Conservation (phyloP, 2,113 vertebrate genomes). For the Condylura cristata region DNA sequence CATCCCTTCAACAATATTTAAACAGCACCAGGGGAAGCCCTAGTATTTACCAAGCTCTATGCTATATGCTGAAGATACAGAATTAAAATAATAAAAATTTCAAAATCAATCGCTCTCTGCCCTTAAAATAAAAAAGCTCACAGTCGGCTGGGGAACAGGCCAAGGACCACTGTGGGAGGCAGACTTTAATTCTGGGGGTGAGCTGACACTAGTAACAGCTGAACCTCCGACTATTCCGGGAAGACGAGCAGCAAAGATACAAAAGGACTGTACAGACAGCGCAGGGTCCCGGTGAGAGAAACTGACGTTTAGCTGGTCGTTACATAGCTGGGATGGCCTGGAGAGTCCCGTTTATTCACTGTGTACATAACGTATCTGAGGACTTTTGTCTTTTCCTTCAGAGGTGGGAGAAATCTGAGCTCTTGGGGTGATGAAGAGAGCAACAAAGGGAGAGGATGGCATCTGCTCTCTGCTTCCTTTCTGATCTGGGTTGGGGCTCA, state of each 20-base stretch:
- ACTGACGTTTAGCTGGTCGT: accelerated
- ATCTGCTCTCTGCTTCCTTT: not conserved
- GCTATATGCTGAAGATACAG: not conserved
- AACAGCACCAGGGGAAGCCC: not conserved
- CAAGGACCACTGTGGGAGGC: not conserved
- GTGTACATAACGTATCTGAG: not conserved
- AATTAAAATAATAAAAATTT: conserved; percentile 30
- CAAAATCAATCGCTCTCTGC: not conserved
- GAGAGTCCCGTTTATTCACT: too few species aligned
- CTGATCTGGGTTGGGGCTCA: not conserved
- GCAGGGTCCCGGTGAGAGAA: not conserved
- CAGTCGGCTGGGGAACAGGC: not conserved
- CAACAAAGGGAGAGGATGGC: not conserved
- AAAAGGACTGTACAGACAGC: not conserved
- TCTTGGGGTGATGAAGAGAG: not conserved
- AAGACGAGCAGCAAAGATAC: not conserved
- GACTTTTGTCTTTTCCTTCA: not conserved
- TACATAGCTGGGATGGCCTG: not conserved
- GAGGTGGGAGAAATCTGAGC: not conserved
- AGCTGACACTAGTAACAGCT: not conserved
- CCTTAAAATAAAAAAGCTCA: not conserved
- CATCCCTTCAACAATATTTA: not conserved
- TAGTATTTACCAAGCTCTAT: not conserved
- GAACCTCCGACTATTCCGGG: not conserved
- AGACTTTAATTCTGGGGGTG: not conserved